phyloP scores from a whole-genome alignment of 2,888 invertebrate species.

The Ellobium chinense region DNA sequence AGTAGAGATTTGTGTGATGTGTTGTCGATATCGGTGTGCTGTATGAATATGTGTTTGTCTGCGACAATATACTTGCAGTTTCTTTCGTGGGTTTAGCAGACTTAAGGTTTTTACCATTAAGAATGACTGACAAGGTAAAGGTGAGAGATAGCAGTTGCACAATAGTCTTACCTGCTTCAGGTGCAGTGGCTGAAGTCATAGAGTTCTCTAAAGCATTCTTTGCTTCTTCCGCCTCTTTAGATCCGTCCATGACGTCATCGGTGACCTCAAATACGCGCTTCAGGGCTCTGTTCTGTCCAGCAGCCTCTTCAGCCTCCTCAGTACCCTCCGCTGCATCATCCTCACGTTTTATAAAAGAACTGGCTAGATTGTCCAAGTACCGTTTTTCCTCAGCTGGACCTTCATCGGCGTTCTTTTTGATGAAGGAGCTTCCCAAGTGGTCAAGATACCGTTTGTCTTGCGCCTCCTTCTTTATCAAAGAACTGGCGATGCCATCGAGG shows the following conservation, averaged over 20 bases:
- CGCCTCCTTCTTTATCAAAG: neutral
- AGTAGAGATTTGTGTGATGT: too few relatives aligned
- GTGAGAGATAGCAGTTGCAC: too few relatives aligned
- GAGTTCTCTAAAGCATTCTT: too few relatives aligned
- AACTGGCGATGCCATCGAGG: constrained; percentile 1
- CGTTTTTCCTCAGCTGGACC: too few relatives aligned
- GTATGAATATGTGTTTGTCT: too few relatives aligned
- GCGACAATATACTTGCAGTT: too few relatives aligned
- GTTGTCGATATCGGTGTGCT: too few relatives aligned
- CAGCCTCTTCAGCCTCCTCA: neutral
- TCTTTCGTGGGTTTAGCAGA: too few relatives aligned
- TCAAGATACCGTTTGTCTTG: neutral
- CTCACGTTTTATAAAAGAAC: neutral
- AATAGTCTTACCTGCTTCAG: too few relatives aligned
- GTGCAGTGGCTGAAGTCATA: too few relatives aligned
- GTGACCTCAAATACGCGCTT: constrained; percentile 11
- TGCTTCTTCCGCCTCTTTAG: neutral
- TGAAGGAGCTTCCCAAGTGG: neutral
- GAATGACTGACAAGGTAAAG: too few relatives aligned
- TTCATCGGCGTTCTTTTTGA: neutral
- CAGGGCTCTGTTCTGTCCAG: neutral
- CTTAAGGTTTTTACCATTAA: neutral
- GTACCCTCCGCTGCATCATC: neutral
- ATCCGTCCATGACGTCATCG: constrained; percentile 16
- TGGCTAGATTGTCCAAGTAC: neutral